Base-by-base conservation (phyloP, 1,140 invertebrate species). In the Bradysia coprophila region DNA sequence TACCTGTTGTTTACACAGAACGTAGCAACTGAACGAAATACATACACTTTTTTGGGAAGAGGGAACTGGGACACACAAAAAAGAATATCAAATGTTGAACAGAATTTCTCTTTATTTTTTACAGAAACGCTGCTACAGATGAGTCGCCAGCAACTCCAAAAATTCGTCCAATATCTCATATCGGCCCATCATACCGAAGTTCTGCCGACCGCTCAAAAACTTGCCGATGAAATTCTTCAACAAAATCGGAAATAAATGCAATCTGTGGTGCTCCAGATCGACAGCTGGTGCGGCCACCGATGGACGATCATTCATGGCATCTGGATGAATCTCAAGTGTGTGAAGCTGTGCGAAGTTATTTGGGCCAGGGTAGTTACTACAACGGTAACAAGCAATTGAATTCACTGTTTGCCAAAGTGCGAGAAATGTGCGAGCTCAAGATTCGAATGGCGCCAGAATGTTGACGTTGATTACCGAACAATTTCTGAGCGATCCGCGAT, bases 131-230 rank as follows among this genome's bases (percentile, higher is more conserved):
- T 93, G 13, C 73, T 88, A 13, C 81, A 87, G 61, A 78, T 93
- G 71, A 78, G 83, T 57, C 62, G 85, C 33, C 80, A 87, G 53
- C 80, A 88, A 57, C 63, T 93, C 31, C 88, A 92, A 66, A 92
- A 92, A 64, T 83, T 93, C 66, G 80, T 89, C 34, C 89, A 92
- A 65, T 92, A 90, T 65, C 69, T 92, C 33, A 90, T 93, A 49
- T 81, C 85, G 45, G 85, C 89, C 60, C 86, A 78, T 64, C 86
- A 81, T 63, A 90, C 81, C 43, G 86, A 79, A 65, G 78, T 84
- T 46, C 57, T 84, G 47, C 80, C 80, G n/a, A 88, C 84, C 2
- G 83, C 84, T n/a, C 85, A 89, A 61, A 73, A 76, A 53, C 61
- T 89, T 28, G 82, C 82, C 11, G 84, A 88, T 63, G 80, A 88